A percentile compares a stretch with the other conserved stretches of the same genome.
phyloP scores from a whole-genome alignment of 1,140 invertebrate species.

The Macrobrachium rosenbergii region DNA sequence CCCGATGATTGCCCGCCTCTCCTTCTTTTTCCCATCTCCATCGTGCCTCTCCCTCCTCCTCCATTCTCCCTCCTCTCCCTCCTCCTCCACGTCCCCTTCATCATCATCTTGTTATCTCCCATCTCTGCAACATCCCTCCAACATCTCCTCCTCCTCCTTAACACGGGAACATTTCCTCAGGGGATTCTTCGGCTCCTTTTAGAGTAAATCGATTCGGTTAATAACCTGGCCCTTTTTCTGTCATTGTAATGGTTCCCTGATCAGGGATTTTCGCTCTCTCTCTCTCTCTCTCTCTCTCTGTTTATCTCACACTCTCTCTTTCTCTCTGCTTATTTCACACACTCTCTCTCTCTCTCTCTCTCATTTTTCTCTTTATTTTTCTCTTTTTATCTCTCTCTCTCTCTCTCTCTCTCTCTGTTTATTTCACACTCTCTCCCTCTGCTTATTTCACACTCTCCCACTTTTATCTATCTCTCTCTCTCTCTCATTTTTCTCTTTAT shows the following conservation, averaged over 20 bases:
- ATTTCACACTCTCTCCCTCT: background rate
- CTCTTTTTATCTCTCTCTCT: background rate
- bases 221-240: no score
- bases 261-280: background rate
- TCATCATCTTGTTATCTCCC: background rate
- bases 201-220: no score
- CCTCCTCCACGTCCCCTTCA: background rate
- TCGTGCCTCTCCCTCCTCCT: background rate
- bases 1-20: slow-evolving; percentile 7
- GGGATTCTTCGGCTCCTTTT: no score
- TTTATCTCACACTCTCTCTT: background rate
- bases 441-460: no score
- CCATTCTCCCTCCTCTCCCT: background rate
- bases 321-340: no score
- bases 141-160: background rate
- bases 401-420: background rate
- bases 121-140: no score
- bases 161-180: no score
- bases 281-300: background rate
- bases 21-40: slow-evolving; percentile 33
- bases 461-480: background rate
- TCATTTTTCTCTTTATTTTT: no score
- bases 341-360: background rate
- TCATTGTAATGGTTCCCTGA: background rate
- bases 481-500: no score